Conservation (phyloP, 2,888 invertebrate species). For the Eupithecia abbreviata region DNA sequence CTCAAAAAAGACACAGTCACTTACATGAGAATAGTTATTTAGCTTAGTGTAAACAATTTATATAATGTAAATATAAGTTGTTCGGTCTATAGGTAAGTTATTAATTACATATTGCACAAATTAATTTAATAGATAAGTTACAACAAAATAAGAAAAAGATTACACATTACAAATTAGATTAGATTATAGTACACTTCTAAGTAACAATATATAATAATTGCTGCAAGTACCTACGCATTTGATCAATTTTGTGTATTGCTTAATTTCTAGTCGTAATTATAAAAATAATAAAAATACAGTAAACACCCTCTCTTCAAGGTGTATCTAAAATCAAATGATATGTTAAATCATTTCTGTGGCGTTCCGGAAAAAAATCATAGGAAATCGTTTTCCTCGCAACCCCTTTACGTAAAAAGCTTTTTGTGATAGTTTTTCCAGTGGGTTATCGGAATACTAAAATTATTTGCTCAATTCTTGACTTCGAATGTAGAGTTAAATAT, state of each 20-base stretch:
- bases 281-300: neutral
- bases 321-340: neutral
- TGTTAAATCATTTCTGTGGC: neutral
- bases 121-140: too few relatives aligned
- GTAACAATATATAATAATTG: too few relatives aligned
- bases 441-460: conserved; percentile 10
- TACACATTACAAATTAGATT: too few relatives aligned
- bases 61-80: too few relatives aligned
- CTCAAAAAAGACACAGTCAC: too few relatives aligned
- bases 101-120: too few relatives aligned
- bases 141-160: too few relatives aligned
- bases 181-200: too few relatives aligned
- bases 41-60: too few relatives aligned
- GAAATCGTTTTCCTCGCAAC: neutral
- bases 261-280: neutral
- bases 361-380: neutral
- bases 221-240: too few relatives aligned
- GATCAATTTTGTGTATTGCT: neutral
- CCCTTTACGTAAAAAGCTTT: conserved; percentile 13
- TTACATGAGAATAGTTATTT: too few relatives aligned
- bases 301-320: neutral
- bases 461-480: conserved; percentile 7
- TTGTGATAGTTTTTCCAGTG: conserved; percentile 9
- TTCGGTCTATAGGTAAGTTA: too few relatives aligned
- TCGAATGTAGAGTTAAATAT: neutral